Evolutionary conservation across 2,888 invertebrate species (phyloP).

Genomic region (Plutella xylostella): DNA sequence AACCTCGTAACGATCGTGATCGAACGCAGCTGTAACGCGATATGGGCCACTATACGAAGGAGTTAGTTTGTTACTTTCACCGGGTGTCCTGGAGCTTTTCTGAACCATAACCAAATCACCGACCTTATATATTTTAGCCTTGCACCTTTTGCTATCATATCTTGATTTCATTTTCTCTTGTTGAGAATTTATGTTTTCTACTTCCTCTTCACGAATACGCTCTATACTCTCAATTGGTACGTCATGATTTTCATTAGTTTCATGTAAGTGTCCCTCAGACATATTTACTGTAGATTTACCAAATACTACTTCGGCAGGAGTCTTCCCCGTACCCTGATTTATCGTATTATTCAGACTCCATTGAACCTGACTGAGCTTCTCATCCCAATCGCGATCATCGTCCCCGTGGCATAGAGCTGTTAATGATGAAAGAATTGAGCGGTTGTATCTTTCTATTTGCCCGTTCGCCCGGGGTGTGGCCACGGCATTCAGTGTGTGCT

Average conservation of each 20-base stretch:
- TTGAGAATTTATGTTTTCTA: neutral
- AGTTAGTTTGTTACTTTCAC: conserved; percentile 14
- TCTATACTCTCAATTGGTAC: neutral
- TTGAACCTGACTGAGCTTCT: neutral
- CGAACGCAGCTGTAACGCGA: conserved; percentile 8
- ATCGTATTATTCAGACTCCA: conserved; percentile 5
- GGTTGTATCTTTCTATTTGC: conserved; percentile 7
- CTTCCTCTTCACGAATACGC: neutral
- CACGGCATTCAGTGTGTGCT: conserved; percentile 9
- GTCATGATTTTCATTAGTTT: neutral
- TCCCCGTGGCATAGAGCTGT: neutral
- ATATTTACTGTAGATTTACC: neutral
- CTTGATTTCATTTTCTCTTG: neutral
- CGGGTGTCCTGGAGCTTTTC: conserved; percentile 7
- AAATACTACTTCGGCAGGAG: conserved; percentile 6
- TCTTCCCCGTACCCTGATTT: neutral
- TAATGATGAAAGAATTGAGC: conserved; percentile 6
- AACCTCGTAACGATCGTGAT: conserved; percentile 16
- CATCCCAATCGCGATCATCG: conserved; percentile 1
- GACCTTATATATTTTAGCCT: neutral
- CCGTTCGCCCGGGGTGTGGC: conserved; percentile 8
- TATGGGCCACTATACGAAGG: conserved; percentile 15
- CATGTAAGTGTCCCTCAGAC: neutral
- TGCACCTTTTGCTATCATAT: conserved; percentile 3
- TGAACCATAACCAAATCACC: conserved; percentile 8